These are phyloP conservation scores for Tychaedon coryphoeus DNA, from an alignment of 2,113 vertebrate species.

Conservation along the genomic window DNA sequence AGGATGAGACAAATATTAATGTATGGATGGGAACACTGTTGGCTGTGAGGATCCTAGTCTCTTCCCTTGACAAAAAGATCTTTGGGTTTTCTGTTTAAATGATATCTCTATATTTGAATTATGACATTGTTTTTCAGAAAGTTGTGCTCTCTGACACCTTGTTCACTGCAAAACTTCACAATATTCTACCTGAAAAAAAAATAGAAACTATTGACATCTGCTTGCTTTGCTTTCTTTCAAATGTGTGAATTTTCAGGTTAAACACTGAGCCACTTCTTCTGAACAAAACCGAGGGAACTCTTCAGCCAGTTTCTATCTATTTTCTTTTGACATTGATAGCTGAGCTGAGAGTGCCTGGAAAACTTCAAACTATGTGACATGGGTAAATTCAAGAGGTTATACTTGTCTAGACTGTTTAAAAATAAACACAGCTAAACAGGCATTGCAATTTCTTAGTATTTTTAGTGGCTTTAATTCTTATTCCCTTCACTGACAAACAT, in stretches of 20 bases:
- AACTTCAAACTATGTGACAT: rapidly evolving
- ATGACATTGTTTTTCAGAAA: not conserved
- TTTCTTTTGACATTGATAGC: not conserved
- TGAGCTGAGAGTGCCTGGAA: not conserved
- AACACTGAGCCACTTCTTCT: not conserved
- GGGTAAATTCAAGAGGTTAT: not conserved
- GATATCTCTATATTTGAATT: not conserved
- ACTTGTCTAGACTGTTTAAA: not conserved
- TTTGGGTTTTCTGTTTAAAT: not conserved
- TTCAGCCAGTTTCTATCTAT: not conserved
- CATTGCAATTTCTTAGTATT: not conserved
- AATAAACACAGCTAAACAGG: not conserved
- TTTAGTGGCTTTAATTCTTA: not conserved
- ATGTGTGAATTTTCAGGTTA: not conserved
- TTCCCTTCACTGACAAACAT: not conserved
- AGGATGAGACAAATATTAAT: not conserved
- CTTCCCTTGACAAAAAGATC: not conserved
- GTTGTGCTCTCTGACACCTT: not conserved
- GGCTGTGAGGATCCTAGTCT: not conserved
- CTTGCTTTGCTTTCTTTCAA: not conserved
- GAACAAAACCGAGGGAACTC: not conserved
- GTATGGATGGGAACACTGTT: rapidly evolving
- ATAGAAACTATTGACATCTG: not conserved
- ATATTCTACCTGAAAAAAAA: not conserved
- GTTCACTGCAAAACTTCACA: not conserved